These are phyloP conservation scores for Ernsta delagoae DNA, from an alignment of 2,888 invertebrate genomes.

Conservation along the genomic window DNA sequence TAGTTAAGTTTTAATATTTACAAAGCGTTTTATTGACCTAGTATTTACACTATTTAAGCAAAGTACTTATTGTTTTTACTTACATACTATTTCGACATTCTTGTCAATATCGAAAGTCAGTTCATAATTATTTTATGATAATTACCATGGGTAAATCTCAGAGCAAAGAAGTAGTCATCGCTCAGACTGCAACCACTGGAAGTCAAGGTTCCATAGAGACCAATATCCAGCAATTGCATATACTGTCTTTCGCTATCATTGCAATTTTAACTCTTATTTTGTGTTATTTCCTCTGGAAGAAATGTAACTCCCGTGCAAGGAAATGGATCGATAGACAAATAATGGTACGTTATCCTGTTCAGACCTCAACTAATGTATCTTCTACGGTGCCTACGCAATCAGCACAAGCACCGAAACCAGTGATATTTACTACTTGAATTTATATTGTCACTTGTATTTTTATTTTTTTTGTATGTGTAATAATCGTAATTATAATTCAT, in stretches of 20 bases:
- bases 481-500: too few relatives aligned
- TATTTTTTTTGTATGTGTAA: background rate
- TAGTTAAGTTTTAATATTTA: slow-evolving; percentile 2
- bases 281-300: background rate
- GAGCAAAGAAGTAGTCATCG: background rate
- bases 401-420: slow-evolving; percentile 3
- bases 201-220: background rate
- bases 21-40: background rate
- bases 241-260: background rate
- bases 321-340: background rate
- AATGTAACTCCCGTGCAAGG: background rate
- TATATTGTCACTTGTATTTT: slow-evolving; percentile 3
- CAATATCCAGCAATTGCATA: slow-evolving; percentile 2
- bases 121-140: background rate
- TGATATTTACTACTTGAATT: background rate
- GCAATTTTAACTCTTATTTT: background rate
- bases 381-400: background rate
- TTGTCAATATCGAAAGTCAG: too few relatives aligned
- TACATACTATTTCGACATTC: too few relatives aligned
- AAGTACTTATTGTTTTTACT: too few relatives aligned
- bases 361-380: background rate
- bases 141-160: background rate
- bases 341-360: background rate
- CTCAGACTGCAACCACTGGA: slow-evolving; percentile 7
- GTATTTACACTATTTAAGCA: background rate